Base-by-base conservation (phyloP, 2,888 invertebrate species). In the Endomychus coccineus region DNA sequence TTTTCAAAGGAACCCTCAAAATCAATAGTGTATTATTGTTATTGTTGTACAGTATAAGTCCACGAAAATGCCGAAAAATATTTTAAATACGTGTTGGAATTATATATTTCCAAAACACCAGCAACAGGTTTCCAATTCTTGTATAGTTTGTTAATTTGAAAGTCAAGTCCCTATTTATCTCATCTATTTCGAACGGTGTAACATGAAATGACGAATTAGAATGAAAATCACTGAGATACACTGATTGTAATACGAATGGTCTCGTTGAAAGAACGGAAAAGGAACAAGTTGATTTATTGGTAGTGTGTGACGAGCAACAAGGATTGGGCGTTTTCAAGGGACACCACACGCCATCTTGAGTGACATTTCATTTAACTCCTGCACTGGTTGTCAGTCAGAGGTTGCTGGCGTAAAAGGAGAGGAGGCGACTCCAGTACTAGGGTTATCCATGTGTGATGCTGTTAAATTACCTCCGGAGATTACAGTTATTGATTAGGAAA, bases 351-450 rank as follows among this genome's bases (percentile, higher is more conserved):
- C 60, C 59, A 59, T 61, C 61, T 59, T 64, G 66, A 67, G 57
- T 66, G 67, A 67, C 67, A 58, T 67, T 66, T 67, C 66, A 67
- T 67, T 67, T 67, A 66, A 64, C 62, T 62, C 60, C 60, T 60
- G 57, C 58, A 53, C 56, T 50, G 54, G 54, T 58, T 62, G 66
- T 65, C 67, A 62, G 57, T 67, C 67, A 65, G 52, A 52, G 42
- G 49, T 46, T 54, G 50, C 44, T 60, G 58, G 57, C 52, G 63
- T 61, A 59, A 59, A 54, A 56, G 55, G 56, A 50, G 45, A 43
- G 45, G 41, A 45, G 42, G 44, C 34, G 25, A 22, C 28, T 13
- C 36, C 25, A 21, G 13, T 32, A 40, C 43, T 42, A 42, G 43
- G 52, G 48, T 53, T 56, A 59, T 54, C 59, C 61, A 58, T 60